Base-by-base conservation (phyloP, 2,797 vertebrate genomes). In the Balearica regulorum region DNA sequence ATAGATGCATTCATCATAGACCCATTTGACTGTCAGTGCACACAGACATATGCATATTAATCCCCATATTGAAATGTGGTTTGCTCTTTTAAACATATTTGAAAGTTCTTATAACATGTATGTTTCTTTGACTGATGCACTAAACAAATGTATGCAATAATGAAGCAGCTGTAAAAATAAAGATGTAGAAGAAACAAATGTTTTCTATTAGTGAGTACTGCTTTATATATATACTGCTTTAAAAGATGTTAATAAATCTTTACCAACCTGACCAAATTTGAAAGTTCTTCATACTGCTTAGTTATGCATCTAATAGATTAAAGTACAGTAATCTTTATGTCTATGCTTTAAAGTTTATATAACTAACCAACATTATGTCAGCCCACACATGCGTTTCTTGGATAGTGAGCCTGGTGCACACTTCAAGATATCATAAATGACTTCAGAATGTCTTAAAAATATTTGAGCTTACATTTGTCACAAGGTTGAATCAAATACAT, bases 231-330 rank as follows among this genome's bases (percentile, higher is more conserved):
- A 16, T 16, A 46, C 2, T 61, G 7, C 2, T 54, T 18, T 77
- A 83, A 79, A 82, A n/a, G 9, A 43, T 12, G 44, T 16, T 72
- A 3, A 33, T 33, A 65, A 80, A 60, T 51, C 9, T 66, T 90
- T 35, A 62, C 33, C 6, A 58, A 35, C 4, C 13, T 0, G 0
- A 25, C 1, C 2, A 15, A 61, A 16, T 55, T 9, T 80, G 21
- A 61, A 83, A 80, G 39, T 51, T 37, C 20, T 73, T 80, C 31
- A 60, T 54, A 21, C 2, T 19, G 16, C 5, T 82, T 64, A 39
- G 19, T 43, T 73, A 54, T 16, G 2, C 19, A 4, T 39, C 18
- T 79, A 49, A 33, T 16, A 48, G 4, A 17, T 33, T 79, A 17
- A 81, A 82, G 22, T 24, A 46, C 3, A n/a, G 5, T 64, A 83